Base-by-base conservation (phyloP, 2,888 invertebrate genomes). In the Dorcus hopei region DNA sequence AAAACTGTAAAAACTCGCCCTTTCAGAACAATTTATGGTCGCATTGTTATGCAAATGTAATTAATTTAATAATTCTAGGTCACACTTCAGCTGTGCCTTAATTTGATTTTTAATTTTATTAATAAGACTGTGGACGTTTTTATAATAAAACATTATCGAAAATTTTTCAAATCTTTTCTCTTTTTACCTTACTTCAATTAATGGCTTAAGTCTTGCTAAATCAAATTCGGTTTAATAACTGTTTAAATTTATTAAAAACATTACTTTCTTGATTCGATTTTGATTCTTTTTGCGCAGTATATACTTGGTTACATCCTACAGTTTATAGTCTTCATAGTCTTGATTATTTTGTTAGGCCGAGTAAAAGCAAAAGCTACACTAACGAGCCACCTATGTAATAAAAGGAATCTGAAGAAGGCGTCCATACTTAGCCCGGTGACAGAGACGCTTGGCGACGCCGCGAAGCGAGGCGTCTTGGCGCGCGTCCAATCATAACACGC, bases 41-140 rank as follows among this genome's bases (percentile, higher is more conserved):
- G 66, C 67, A 70, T 70, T 68, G 68, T 65, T 69, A 70, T 71
- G 72, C 68, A 73, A 74, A 74, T 73, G 70, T 70, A 71, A 72
- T 74, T 72, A 73, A 65, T 68, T 66, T 67, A 49, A 59, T 65
- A 65, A 59, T 57, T 63, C 52, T 43, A 42, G 49, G 45, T 19
- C 45, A 23, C 45, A 23, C 16, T 45, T 45, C 26, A 45, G 9
- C 16, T 19, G 16, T 23, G 45, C 14, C 1, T 45, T 45, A 19
- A 19, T 45, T 45, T 3, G 45, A 23, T 9, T 33, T 7, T 33
- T 33, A 33, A 33, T 33, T 33, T 33, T 33, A 33, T 33, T 33
- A 33, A 33, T 33, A 33, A 33, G 26, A 33, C 26, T 33, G 26
- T 33, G 26, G 14, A 33, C 26, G 26, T 33, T 33, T 33, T 33